Conservation (phyloP, 2,113 vertebrate species). For the Pterophyllum scalare region DNA sequence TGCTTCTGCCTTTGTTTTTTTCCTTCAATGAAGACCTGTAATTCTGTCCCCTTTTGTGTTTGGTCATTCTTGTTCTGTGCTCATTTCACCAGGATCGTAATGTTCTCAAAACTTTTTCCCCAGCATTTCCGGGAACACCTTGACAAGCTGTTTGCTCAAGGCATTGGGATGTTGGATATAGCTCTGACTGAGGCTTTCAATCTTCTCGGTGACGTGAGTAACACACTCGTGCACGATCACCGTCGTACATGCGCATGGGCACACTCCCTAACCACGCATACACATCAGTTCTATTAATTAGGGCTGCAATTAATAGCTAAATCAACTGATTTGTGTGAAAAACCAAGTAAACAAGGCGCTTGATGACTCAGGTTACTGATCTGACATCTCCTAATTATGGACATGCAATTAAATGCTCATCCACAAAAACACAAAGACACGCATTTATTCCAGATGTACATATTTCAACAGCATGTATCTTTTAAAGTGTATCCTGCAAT, state of each 20-base stretch:
- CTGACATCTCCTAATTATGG: slow-evolving; percentile 44
- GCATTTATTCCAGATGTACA: background rate
- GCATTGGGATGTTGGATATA: slow-evolving; percentile 95
- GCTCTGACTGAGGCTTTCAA: slow-evolving; percentile 95
- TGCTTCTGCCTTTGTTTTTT: background rate
- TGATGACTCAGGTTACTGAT: slow-evolving; percentile 46
- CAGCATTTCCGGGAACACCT: slow-evolving; percentile 97
- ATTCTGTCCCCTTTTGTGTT: background rate
- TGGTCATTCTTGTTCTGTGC: background rate
- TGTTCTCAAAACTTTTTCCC: slow-evolving; percentile 33
- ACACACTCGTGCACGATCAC: background rate
- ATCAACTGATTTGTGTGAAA: slow-evolving; percentile 54
- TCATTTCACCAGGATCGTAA: background rate
- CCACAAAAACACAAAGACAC: background rate
- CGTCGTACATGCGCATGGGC: background rate
- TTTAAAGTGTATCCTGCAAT: background rate
- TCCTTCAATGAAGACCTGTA: background rate
- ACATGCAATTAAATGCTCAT: slow-evolving; percentile 27
- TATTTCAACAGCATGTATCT: background rate
- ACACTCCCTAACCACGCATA: background rate
- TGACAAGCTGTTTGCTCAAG: slow-evolving; percentile 94
- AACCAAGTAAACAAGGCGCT: slow-evolving; percentile 61
- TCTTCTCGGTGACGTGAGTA: slow-evolving; percentile 92
- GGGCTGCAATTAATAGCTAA: slow-evolving; percentile 59
- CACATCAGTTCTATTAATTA: slow-evolving; percentile 50